Evolutionary conservation across 2,888 invertebrate genomes (phyloP).

Genomic region (Drosophila cyrtoloma): DNA sequence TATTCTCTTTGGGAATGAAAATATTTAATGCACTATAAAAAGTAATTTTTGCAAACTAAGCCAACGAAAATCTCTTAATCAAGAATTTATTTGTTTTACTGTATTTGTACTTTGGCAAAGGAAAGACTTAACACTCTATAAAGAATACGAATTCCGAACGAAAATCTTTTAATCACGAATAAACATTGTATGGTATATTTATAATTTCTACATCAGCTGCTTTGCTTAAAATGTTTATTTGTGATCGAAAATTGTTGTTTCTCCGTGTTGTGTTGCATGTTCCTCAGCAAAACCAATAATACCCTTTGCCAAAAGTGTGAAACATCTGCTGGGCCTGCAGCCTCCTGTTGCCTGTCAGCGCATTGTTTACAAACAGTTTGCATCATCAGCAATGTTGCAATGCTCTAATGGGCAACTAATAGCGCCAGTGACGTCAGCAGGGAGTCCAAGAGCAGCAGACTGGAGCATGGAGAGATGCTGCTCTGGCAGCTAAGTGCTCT

Average conservation of each 20-base stretch:
- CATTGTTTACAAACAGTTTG: slow-evolving; percentile 35
- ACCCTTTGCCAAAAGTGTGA: background rate
- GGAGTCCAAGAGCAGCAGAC: background rate
- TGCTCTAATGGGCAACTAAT: slow-evolving; percentile 50
- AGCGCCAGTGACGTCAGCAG: slow-evolving; percentile 50
- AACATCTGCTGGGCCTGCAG: slow-evolving; percentile 30
- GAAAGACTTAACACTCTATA: background rate
- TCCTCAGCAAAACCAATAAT: background rate
- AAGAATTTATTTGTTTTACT: background rate
- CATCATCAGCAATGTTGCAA: slow-evolving; percentile 11
- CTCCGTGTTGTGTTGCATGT: background rate
- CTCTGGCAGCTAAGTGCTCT: background rate
- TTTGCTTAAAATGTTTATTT: background rate
- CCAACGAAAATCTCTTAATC: background rate
- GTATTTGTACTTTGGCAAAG: background rate
- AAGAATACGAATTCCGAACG: background rate
- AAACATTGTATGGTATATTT: background rate
- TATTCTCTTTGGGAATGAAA: background rate
- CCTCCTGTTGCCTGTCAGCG: slow-evolving; percentile 31
- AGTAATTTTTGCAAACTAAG: background rate
- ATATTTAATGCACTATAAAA: background rate
- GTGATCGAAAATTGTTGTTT: background rate
- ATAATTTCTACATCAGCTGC: background rate
- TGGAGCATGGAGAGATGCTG: slow-evolving; percentile 19
- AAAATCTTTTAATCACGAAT: background rate